phyloP scores from a whole-genome alignment of 2,797 vertebrate genomes.

The Choloepus didactylus region DNA sequence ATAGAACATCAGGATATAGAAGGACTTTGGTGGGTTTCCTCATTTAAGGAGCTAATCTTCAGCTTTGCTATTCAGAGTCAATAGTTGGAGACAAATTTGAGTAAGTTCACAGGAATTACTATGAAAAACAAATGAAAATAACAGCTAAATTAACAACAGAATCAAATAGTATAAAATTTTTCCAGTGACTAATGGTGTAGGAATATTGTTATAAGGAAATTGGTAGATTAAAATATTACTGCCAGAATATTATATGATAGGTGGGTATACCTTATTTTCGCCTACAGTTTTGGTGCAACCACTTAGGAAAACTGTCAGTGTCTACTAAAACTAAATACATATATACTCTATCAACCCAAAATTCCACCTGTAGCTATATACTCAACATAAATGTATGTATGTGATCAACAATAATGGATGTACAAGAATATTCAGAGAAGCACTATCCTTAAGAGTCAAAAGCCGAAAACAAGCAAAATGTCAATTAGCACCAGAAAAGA shows the following conservation, averaged over 20 bases:
- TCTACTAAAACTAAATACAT: not conserved
- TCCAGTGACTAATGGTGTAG: not conserved
- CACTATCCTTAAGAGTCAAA: not conserved
- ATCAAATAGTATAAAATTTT: not conserved
- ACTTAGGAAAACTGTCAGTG: not conserved
- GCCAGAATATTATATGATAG: not conserved
- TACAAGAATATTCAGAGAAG: not conserved
- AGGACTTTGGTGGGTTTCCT: not conserved
- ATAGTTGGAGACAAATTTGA: not conserved
- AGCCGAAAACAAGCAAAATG: not conserved
- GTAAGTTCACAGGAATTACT: constrained; percentile 2
- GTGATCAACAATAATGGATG: not conserved
- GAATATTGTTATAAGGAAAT: not conserved
- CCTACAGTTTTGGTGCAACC: not conserved
- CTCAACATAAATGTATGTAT: not conserved
- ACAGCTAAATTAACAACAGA: not conserved
- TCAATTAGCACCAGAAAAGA: not conserved
- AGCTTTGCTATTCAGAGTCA: not conserved
- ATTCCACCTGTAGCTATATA: not conserved
- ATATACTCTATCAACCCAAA: not conserved
- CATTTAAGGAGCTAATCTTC: not conserved
- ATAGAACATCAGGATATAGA: constrained; percentile 39
- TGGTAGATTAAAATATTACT: not conserved
- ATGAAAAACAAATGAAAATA: not conserved
- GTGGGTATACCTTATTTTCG: not conserved